phyloP scores from a whole-genome alignment of 2,113 vertebrate genomes.

The Lophius piscatorius region DNA sequence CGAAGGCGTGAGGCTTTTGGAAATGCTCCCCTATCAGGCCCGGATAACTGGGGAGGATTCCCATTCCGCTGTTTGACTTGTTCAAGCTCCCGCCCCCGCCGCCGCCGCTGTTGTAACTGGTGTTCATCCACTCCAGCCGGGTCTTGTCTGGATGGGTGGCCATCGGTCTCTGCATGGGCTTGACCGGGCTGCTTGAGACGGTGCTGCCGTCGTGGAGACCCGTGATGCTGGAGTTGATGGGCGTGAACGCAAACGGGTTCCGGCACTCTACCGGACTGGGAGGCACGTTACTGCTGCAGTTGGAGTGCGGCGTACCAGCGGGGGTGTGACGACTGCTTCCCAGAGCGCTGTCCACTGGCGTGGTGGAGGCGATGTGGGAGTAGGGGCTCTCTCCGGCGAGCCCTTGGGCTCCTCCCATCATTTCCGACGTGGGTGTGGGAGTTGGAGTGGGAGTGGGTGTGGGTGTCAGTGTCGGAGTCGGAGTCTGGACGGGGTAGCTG shows the following conservation, averaged over 20 bases:
- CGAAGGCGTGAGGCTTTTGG: slow-evolving; percentile 96
- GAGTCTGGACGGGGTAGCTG: slow-evolving; percentile 86
- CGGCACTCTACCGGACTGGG: slow-evolving; percentile 97
- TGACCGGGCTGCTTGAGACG: slow-evolving; percentile 94
- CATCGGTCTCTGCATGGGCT: slow-evolving; percentile 97
- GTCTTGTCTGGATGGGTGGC: slow-evolving; percentile 98
- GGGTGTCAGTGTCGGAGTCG: slow-evolving; percentile 86
- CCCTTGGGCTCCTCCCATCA: slow-evolving; percentile 86
- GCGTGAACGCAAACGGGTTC: slow-evolving; percentile 96
- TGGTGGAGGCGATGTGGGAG: slow-evolving; percentile 87
- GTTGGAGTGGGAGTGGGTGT: slow-evolving; percentile 88
- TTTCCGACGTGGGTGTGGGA: slow-evolving; percentile 90
- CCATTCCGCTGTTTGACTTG: slow-evolving; percentile 82
- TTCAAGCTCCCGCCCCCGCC: slow-evolving; percentile 71
- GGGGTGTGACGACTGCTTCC: slow-evolving; percentile 95
- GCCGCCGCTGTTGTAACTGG: slow-evolving; percentile 83
- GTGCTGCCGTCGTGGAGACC: slow-evolving; percentile 92
- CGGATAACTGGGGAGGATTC: slow-evolving; percentile 93
- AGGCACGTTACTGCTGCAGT: slow-evolving; percentile 95
- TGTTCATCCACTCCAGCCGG: slow-evolving; percentile 98
- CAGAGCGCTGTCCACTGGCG: slow-evolving; percentile 92
- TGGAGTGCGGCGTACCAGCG: slow-evolving; percentile 93
- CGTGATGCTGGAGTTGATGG: slow-evolving; percentile 93
- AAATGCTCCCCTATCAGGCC: slow-evolving; percentile 96
- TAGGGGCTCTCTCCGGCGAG: slow-evolving; percentile 92